Base-by-base conservation (phyloP, 2,888 invertebrate species). In the Cylindroiulus punctatus region DNA sequence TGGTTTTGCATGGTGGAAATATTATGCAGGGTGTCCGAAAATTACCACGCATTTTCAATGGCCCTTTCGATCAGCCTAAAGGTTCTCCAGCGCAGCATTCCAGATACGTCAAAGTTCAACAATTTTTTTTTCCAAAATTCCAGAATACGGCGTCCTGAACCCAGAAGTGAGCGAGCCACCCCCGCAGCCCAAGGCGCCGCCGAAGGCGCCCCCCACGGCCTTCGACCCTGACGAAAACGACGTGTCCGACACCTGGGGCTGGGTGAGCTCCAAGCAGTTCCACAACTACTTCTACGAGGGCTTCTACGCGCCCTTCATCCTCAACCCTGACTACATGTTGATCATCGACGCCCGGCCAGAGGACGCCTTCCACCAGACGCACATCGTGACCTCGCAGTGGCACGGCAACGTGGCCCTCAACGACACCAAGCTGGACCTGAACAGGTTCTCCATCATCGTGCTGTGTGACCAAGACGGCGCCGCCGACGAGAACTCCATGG, bases 201-300 rank as follows among this genome's bases (percentile, higher is more conserved):
- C 83, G 8, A 84, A 86, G n/a, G 57, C 65, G 19, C 87, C 88
- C 22, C 89, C 89, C 0, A 87, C 88, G 76, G 87, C 89, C 19
- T 88, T 89, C 52, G 89, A 89, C 36, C 88, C 88, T 81, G 89
- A 89, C 52, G 87, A 87, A 57, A 85, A 87, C 44, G 88, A 88
- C 44, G 88, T 88, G 22, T 87, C 88, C 12, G 89, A 88, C 22
- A 89, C 89, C 36, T 88, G 87, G 85, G 89, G 89, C 44, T 88
- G 87, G 86, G 88, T 90, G 47, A 89, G 89, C 14, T 86, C 89
- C 32, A 88, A 88, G 19, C 88, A 89, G 84, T 89, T 90, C 84
- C 90, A 90, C 88, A 90, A 90, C 88, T 88, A 89, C 81, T 88
- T 90, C 87, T 90, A 90, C 87, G 90, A 90, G 87, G 90, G 90